These are phyloP conservation scores for Diorhabda sublineata DNA, from an alignment of 1,140 invertebrate species.

Conservation along the genomic window DNA sequence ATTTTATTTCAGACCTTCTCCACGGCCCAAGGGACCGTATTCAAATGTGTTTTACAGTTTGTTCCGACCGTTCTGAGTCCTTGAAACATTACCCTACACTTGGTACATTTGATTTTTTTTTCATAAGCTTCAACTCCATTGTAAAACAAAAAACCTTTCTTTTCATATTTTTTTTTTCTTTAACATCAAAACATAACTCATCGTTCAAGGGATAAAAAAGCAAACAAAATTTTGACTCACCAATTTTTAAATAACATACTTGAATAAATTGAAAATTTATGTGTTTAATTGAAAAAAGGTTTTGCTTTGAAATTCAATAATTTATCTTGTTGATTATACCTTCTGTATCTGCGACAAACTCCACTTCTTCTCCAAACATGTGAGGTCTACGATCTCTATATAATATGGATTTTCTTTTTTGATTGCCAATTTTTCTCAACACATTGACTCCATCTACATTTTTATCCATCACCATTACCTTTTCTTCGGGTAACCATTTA, in stretches of 20 bases:
- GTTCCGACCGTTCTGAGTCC: too few species aligned
- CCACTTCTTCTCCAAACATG: conserved; percentile 73
- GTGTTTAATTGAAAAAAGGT: not conserved
- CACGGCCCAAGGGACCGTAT: too few species aligned
- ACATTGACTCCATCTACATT: conserved; percentile 72
- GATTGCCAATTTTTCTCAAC: conserved; percentile 72
- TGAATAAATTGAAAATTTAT: not conserved
- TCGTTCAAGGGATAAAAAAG: too few species aligned
- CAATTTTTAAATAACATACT: not conserved
- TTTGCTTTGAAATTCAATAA: not conserved
- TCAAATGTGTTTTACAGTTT: too few species aligned
- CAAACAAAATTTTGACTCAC: not conserved
- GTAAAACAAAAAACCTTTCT: too few species aligned
- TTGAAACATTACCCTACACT: too few species aligned
- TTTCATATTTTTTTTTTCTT: too few species aligned
- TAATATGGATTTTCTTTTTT: conserved; percentile 70
- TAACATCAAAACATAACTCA: too few species aligned
- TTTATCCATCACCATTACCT: conserved; percentile 73
- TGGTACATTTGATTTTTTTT: too few species aligned
- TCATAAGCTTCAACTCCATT: too few species aligned
- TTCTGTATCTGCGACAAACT: conserved; percentile 59
- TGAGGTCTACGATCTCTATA: conserved; percentile 76
- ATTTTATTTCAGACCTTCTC: too few species aligned
- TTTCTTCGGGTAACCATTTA: conserved; percentile 79
- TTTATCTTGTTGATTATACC: conserved; percentile 36